Percentiles rank a stretch among this genome's conserved stretches.
phyloP scores from a whole-genome alignment of 2,113 vertebrate genomes.

The Petrocephalus microphthalmus region DNA sequence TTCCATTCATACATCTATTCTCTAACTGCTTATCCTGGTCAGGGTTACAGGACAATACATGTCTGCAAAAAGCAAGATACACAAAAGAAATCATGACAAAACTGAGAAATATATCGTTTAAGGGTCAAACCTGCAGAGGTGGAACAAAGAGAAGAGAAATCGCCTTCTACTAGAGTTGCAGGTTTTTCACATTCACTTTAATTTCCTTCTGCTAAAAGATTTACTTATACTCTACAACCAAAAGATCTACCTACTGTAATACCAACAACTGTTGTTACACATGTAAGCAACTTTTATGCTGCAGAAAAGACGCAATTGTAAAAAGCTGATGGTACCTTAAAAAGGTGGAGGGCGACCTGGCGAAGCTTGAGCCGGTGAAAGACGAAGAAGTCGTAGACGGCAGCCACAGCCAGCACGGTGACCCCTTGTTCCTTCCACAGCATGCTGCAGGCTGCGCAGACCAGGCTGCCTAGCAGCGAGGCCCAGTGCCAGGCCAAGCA shows the following conservation, averaged over 20 bases:
- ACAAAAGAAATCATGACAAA: not conserved
- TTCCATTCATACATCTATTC: not conserved
- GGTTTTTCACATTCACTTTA: not conserved
- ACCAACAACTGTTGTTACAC: not conserved
- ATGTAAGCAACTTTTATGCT: not conserved
- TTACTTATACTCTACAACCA: not conserved
- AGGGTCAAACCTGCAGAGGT: not conserved
- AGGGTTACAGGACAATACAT: not conserved
- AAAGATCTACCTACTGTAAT: not conserved
- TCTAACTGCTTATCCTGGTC: not conserved
- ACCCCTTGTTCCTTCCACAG: constrained; percentile 97
- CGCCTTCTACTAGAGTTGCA: not conserved
- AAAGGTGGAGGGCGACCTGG: constrained; percentile 70
- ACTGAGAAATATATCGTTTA: not conserved
- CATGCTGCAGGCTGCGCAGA: constrained; percentile 78
- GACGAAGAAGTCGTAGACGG: constrained; percentile 82
- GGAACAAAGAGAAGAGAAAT: not conserved
- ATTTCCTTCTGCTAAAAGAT: not conserved
- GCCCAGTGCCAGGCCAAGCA: constrained; percentile 65
- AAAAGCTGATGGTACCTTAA: constrained; percentile 72
- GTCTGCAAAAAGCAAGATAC: no score
- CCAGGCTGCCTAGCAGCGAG: constrained; percentile 76
- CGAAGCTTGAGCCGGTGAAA: constrained; percentile 77
- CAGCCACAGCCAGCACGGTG: constrained; percentile 83
- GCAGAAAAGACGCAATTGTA: not conserved